phyloP scores from a whole-genome alignment of 1,140 invertebrate genomes.

The Agrypnia vestita region DNA sequence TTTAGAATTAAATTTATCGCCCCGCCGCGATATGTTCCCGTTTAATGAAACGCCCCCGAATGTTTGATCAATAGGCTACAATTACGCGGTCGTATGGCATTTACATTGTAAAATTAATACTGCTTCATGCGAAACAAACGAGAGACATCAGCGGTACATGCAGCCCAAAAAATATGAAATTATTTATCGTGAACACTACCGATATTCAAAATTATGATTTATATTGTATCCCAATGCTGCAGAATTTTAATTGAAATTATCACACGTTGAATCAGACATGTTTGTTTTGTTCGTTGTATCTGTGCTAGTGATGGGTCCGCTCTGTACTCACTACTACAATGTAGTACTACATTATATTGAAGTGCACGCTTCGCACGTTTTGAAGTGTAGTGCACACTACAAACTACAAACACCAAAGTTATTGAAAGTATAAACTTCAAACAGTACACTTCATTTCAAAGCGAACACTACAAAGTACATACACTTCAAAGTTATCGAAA shows the following conservation, averaged over 20 bases:
- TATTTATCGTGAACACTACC: background rate
- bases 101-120: conserved; percentile 23
- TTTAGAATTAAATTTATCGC: conserved; percentile 49
- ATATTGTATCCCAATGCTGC: background rate
- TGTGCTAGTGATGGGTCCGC: too few species aligned
- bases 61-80: conserved; percentile 42
- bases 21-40: conserved; percentile 25
- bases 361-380: too few species aligned
- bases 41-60: conserved; percentile 32
- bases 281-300: too few species aligned
- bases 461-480: too few species aligned
- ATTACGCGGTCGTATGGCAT: conserved; percentile 25
- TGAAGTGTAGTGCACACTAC: too few species aligned
- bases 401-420: too few species aligned
- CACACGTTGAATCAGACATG: too few species aligned
- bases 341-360: too few species aligned
- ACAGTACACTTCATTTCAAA: too few species aligned
- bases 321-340: too few species aligned
- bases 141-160: background rate
- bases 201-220: conserved; percentile 8
- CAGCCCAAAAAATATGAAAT: background rate
- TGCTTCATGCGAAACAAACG: background rate
- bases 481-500: too few species aligned
- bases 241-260: background rate
- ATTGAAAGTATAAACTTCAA: too few species aligned